Percentiles rank a stretch among this genome's conserved stretches.
These are phyloP conservation scores for Lithosia quadra DNA, from an alignment of 2,888 invertebrate species.

Conservation along the genomic window DNA sequence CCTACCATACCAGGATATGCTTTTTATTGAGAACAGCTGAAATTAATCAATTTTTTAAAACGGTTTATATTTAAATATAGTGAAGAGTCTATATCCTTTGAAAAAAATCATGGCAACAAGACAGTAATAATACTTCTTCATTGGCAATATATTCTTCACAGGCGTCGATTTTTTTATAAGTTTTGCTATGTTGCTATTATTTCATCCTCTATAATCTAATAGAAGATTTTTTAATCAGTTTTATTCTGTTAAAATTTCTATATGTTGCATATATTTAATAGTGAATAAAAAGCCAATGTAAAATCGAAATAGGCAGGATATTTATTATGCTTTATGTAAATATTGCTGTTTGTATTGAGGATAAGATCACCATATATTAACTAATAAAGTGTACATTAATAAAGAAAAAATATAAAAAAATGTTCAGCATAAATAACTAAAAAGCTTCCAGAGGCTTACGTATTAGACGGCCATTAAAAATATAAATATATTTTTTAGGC, in stretches of 20 bases:
- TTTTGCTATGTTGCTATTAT: too few species aligned
- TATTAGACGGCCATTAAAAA: constrained; percentile 38
- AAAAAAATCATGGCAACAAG: background rate
- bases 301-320: background rate
- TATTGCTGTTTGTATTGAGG: background rate
- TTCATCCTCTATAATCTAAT: too few species aligned
- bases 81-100: background rate
- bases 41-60: constrained; percentile 20
- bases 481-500: constrained; percentile 51
- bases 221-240: background rate
- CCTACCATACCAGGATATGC: constrained; percentile 80
- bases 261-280: too few species aligned
- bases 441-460: constrained; percentile 54
- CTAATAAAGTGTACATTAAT: constrained; percentile 59
- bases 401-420: constrained; percentile 58
- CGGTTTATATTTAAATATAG: background rate
- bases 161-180: background rate
- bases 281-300: background rate
- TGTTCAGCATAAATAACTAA: constrained; percentile 78
- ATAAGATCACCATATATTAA: constrained; percentile 27
- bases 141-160: background rate
- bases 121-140: background rate
- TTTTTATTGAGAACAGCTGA: constrained; percentile 56
- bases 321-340: background rate
- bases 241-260: too few species aligned